Conservation (phyloP, 2,888 invertebrate species). For the Hydropsyche betteni region DNA sequence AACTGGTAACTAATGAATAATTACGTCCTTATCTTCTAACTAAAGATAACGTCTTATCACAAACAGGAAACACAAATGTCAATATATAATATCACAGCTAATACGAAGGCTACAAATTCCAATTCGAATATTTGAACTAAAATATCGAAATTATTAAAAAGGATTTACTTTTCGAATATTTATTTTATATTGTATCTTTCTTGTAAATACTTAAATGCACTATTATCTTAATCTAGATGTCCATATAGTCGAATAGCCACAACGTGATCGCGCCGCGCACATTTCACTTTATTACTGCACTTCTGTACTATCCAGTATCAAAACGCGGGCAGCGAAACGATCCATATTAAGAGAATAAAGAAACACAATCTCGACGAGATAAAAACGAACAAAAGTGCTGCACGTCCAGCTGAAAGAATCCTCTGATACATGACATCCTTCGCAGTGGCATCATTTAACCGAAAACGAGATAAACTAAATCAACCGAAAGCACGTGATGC, state of each 20-base stretch:
- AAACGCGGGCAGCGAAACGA: constrained; percentile 35
- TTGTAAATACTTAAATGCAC: not conserved
- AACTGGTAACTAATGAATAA: constrained; percentile 29
- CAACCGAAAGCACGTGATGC: too few species aligned
- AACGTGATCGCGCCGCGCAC: not conserved
- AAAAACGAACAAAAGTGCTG: constrained; percentile 30
- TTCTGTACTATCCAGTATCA: constrained; percentile 9
- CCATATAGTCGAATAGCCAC: constrained; percentile 20
- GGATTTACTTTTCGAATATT: not conserved
- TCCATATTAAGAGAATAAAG: constrained; percentile 42
- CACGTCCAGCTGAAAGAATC: constrained; percentile 35
- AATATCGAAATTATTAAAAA: too few species aligned
- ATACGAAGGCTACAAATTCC: not conserved
- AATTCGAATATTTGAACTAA: too few species aligned
- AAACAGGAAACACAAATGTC: constrained; percentile 13
- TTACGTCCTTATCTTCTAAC: constrained; percentile 20
- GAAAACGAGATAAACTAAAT: too few species aligned
- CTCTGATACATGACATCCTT: constrained; percentile 35
- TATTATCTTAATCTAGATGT: not conserved
- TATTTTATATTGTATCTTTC: not conserved
- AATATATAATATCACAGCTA: not conserved
- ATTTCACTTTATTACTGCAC: constrained; percentile 32
- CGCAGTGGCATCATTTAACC: constrained; percentile 16
- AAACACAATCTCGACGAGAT: constrained; percentile 38
- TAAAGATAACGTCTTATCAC: constrained; percentile 25